phyloP scores from a whole-genome alignment of 2,888 invertebrate species.

The Tineola bisselliella region DNA sequence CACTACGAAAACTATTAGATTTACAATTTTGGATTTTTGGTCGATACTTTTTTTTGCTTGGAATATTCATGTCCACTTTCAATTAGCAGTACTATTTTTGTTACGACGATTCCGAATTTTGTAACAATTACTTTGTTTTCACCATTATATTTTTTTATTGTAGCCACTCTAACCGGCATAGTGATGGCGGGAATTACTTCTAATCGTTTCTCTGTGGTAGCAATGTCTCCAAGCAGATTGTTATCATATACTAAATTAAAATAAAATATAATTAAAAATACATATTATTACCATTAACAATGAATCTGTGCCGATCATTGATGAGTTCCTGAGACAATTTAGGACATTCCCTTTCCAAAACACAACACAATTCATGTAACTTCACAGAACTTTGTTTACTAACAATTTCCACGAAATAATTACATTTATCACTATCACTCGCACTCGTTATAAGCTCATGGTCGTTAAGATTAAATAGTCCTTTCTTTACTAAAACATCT shows the following conservation, averaged over 20 bases:
- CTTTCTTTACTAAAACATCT: constrained; percentile 72
- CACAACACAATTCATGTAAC: constrained; percentile 70
- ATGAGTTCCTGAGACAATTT: constrained; percentile 71
- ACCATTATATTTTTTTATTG: neutral
- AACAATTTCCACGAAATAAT: constrained; percentile 70
- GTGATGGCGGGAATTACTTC: too few species aligned
- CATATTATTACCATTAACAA: constrained; percentile 42
- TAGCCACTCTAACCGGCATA: neutral
- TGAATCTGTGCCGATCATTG: constrained; percentile 66
- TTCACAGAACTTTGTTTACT: constrained; percentile 70
- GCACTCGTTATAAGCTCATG: constrained; percentile 64
- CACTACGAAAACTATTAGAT: neutral
- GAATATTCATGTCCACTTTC: neutral
- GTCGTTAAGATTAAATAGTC: constrained; percentile 70
- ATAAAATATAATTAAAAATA: neutral
- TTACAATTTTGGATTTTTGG: neutral
- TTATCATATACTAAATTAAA: too few species aligned
- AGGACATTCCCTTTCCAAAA: constrained; percentile 71
- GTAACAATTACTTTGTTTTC: neutral
- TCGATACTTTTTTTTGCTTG: neutral
- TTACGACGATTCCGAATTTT: neutral
- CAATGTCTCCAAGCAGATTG: too few species aligned
- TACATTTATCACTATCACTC: constrained; percentile 62
- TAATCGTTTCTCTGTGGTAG: too few species aligned
- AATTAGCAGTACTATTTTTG: neutral